Percentiles rank a stretch among this genome's conserved stretches.
phyloP scores from a whole-genome alignment of 2,113 vertebrate species.

The Eurypyga helias region DNA sequence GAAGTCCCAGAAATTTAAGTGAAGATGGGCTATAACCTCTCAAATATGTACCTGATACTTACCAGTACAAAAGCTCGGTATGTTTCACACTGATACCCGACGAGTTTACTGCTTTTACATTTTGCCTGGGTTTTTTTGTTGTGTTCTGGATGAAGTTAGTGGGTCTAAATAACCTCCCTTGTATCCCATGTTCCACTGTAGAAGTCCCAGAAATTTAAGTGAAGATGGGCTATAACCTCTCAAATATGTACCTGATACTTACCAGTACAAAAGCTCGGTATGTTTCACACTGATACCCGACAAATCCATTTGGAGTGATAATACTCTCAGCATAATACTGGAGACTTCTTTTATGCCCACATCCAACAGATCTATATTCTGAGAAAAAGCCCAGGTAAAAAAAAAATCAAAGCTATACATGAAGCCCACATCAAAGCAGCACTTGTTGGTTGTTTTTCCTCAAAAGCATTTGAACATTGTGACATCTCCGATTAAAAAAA shows the following conservation, averaged over 20 bases:
- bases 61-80: constrained; percentile 52
- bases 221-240: not conserved
- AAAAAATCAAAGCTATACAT: not conserved
- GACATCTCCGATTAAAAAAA: not conserved
- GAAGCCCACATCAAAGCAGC: not conserved
- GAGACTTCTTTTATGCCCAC: constrained; percentile 64
- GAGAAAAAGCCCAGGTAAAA: not conserved
- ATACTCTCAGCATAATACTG: constrained; percentile 65
- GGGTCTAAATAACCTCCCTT: not conserved
- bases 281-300: constrained; percentile 48
- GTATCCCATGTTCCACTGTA: accelerated
- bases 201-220: not conserved
- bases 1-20: not conserved
- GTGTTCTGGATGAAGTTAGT: not conserved
- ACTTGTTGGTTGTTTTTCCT: not conserved
- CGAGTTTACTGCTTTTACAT: not conserved
- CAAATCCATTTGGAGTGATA: constrained; percentile 46
- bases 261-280: constrained; percentile 52
- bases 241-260: not conserved
- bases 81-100: constrained; percentile 48
- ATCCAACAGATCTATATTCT: constrained; percentile 39
- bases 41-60: not conserved
- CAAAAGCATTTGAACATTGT: not conserved
- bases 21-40: not conserved
- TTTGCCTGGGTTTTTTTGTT: not conserved